These are phyloP conservation scores for Mesodorylaimus sp. DNA, from an alignment of 2,888 invertebrate genomes.

Conservation along the genomic window DNA sequence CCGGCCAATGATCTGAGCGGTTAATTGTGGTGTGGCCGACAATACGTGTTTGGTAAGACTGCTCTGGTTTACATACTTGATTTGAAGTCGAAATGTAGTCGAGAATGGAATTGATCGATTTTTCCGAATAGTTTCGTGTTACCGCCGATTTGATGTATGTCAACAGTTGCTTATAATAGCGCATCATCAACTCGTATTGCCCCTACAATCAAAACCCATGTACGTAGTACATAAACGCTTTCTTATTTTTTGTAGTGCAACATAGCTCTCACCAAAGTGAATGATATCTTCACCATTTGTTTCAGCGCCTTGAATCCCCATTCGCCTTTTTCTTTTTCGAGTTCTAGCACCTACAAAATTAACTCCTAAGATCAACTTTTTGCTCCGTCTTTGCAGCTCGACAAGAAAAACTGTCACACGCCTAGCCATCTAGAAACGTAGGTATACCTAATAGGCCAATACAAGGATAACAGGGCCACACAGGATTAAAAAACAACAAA, in stretches of 20 bases:
- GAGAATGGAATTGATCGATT: conserved; percentile 94
- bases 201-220: conserved; percentile 43
- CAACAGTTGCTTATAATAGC: conserved; percentile 76
- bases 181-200: conserved; percentile 88
- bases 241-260: no score
- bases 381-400: not conserved
- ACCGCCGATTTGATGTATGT: conserved; percentile 98
- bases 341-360: conserved; percentile 55
- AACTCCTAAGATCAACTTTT: not conserved
- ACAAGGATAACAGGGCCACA: no score
- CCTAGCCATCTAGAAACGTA: conserved; percentile 6
- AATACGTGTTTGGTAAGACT: conserved; percentile 1
- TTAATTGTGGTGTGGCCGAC: no score
- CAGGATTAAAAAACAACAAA: conserved; percentile 13
- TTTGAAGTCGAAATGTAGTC: conserved; percentile 98
- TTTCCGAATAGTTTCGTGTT: conserved; percentile 95
- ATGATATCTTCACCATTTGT: conserved; percentile 99
- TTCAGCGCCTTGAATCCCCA: conserved; percentile 99
- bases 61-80: conserved; percentile 74
- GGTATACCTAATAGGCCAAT: no score
- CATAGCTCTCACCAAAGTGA: conserved; percentile 56
- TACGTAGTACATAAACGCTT: no score
- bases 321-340: conserved; percentile 96
- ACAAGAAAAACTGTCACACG: not conserved
- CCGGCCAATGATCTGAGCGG: no score